Percentiles rank a stretch among this genome's conserved stretches.
Evolutionary conservation across 1,140 invertebrate genomes (phyloP).

Genomic region (Camponotus floridanus): DNA sequence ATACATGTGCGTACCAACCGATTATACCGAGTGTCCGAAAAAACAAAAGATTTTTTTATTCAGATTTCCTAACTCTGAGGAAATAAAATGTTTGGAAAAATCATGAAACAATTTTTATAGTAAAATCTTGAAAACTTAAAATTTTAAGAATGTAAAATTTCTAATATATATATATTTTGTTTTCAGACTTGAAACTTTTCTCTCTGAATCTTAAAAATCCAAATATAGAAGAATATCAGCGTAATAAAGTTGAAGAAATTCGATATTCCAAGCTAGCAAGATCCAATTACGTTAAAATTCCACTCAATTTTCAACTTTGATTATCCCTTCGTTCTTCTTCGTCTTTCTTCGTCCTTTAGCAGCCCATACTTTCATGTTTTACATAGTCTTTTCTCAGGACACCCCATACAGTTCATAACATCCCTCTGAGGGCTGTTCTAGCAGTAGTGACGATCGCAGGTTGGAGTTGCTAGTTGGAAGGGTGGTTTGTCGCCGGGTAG

Average conservation of each 20-base stretch:
- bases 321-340: background rate
- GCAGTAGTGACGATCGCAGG: constrained; percentile 64
- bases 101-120: too few relatives aligned
- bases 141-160: background rate
- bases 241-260: background rate
- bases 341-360: too few relatives aligned
- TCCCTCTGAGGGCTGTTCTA: constrained; percentile 15
- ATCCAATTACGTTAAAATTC: background rate
- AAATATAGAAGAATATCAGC: background rate
- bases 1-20: constrained; percentile 71
- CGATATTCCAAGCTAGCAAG: background rate
- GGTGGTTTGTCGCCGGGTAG: constrained; percentile 68
- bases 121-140: too few relatives aligned
- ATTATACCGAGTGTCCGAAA: constrained; percentile 30
- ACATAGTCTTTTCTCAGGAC: constrained; percentile 14
- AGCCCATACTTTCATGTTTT: background rate
- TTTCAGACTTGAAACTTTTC: too few relatives aligned
- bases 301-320: constrained; percentile 12
- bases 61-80: background rate
- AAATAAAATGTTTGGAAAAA: background rate
- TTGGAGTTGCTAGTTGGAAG: constrained; percentile 61
- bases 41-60: background rate
- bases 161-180: background rate
- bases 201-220: background rate
- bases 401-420: constrained; percentile 50